Base-by-base conservation (phyloP, 2,888 invertebrate genomes). In the Drosophila mimetica region DNA sequence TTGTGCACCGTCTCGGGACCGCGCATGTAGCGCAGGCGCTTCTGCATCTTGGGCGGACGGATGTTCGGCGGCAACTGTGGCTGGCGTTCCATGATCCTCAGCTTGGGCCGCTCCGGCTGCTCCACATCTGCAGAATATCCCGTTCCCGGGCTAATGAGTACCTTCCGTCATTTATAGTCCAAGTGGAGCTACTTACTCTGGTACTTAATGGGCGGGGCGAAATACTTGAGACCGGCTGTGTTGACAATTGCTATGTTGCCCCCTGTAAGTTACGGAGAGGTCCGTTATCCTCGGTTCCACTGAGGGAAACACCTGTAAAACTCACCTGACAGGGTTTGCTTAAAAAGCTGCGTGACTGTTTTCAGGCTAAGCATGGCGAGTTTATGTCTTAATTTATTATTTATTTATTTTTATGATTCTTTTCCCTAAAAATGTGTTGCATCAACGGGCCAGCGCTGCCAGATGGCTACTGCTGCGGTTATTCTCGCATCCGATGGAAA, bases 1-100 rank as follows among this genome's bases (percentile, higher is more conserved):
- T 96, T 99, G 87, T 99, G 98, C 22, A 97, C 90, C 5, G 90
- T 74, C 92, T 99, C 99, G 0, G 98, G 98, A 0, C 99, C 99
- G 89, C 98, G 93, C 96, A 98, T 97, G 37, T 95, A 94, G n/a
- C 93, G 93, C 2, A 98, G 92, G 54, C 94, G 93, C 89, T 97
- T 98, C 76, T 95, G 95, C 96, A 97, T 97, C 92, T 97, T 97
- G 3, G 95, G 96, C 18, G 96, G 93, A 76, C 94, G 94, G 30
- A 95, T 84, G 69, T 93, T 94, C 0, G 95, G 85, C 2, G 95
- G 94, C 79, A 94, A 94, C 39, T 92, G 93, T 0, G 97, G 97
- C 0, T 95, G 94, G 91, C 95, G 97, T 0, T 96, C 96, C 89
- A 95, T 92, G 39, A 95, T 91, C 69, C 92, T 93, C 6, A 98